Conservation (phyloP, 2,888 invertebrate species). For the Mellilla xanthometata region DNA sequence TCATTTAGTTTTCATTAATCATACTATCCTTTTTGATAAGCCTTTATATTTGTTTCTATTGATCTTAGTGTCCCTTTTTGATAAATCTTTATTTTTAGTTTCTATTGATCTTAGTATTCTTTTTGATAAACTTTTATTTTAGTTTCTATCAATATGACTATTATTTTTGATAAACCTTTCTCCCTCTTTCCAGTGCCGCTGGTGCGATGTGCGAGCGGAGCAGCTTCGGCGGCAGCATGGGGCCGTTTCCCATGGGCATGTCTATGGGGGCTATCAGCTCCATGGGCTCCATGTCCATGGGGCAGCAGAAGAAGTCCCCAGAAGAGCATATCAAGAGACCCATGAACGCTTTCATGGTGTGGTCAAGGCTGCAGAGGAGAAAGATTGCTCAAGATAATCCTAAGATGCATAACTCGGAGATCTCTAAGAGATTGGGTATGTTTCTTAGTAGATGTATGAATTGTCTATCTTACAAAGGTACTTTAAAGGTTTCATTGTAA, state of each 20-base stretch:
- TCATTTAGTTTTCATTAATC: too few relatives aligned
- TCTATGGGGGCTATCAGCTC: slow-evolving; percentile 79
- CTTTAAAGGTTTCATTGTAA: too few relatives aligned
- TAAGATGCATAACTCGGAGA: slow-evolving; percentile 99
- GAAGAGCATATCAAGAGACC: slow-evolving; percentile 97
- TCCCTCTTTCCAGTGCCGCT: slow-evolving; percentile 83
- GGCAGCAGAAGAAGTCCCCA: slow-evolving; percentile 82
- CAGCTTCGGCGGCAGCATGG: slow-evolving; percentile 84
- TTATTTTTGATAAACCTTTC: slow-evolving; percentile 8
- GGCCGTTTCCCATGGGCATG: slow-evolving; percentile 80
- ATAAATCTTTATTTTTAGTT: too few relatives aligned
- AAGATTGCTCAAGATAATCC: slow-evolving; percentile 99
- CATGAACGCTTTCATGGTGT: slow-evolving; percentile 99
- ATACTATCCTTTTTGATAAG: too few relatives aligned
- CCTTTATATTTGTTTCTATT: too few relatives aligned
- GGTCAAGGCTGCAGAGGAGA: slow-evolving; percentile 95
- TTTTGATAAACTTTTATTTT: too few relatives aligned
- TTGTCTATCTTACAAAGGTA: too few relatives aligned
- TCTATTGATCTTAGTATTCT: too few relatives aligned
- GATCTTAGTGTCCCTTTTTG: too few relatives aligned
- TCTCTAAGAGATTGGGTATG: slow-evolving; percentile 95
- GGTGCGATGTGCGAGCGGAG: slow-evolving; percentile 88
- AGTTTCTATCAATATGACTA: too few relatives aligned
- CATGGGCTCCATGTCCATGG: slow-evolving; percentile 82
- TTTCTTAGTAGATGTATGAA: slow-evolving; percentile 22